Base-by-base conservation (phyloP, 2,888 invertebrate species). In the Polydrusus pterygomalis region DNA sequence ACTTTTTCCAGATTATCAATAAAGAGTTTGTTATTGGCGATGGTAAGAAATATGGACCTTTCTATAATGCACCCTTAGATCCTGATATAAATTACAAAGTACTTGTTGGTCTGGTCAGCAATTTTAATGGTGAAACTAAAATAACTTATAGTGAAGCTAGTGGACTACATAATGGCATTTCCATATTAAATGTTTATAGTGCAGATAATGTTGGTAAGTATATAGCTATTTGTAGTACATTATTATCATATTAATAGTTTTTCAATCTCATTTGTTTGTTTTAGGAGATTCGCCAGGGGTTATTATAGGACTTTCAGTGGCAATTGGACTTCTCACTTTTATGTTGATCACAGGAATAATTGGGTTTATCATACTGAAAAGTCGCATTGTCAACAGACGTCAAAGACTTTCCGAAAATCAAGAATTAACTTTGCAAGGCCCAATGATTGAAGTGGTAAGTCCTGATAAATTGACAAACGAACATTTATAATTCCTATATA, bases 1-100 rank as follows among this genome's bases (percentile, higher is more conserved):
- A 45, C 70, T 62, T 83, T 83, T 47, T n/a, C n/a, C 80, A 89
- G 85, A 90, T 92, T 77, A 90, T 92, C 10, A 88, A 91, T 54
- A 89, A 90, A 80, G 89, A 90, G 68, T 97, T 97, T 86, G 89
- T 90, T 0, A 91, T 97, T 56, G 97, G 97, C 6, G 94, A 97
- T 87, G 91, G 91, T 10, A 89, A 89, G 77, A 90, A 88, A 3
- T 95, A 96, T 84, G 94, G 94, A 78, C 91, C 91, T 0, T 96
- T 92, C 84, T 92, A 90, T 80, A 97, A 97, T 89, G 93, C 92
- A 1, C 94, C 95, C 0, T 86, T 97, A 65, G 90, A 91, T 10
- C 86, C 90, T 38, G 89, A 90, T 11, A 88, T 89, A 80, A 90
- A 92, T 79, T 91, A 93, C 80, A 92, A 92, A 79, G 89, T 96